phyloP scores from a whole-genome alignment of 2,888 invertebrate species.

The Chloroclystis v-ata region DNA sequence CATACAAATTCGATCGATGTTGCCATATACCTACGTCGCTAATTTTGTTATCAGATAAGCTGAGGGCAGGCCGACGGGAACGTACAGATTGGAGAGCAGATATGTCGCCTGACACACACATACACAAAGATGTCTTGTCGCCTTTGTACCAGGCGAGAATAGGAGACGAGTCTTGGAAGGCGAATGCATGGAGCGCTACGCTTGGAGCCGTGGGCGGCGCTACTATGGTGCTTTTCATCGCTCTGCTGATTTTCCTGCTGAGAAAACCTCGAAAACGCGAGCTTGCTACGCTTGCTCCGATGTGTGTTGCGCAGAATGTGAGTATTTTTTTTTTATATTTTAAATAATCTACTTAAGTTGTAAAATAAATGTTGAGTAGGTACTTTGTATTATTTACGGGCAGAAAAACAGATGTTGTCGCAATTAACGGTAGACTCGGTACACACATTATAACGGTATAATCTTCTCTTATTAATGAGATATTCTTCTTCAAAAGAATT shows the following conservation, averaged over 20 bases:
- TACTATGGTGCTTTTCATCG: constrained; percentile 57
- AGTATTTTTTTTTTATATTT: constrained; percentile 43
- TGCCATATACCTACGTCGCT: constrained; percentile 48
- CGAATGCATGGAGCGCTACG: constrained; percentile 60
- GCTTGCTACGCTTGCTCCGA: constrained; percentile 54
- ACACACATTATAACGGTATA: too few species aligned
- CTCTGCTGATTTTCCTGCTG: constrained; percentile 55
- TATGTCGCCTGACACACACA: constrained; percentile 19
- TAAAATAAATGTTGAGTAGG: neutral
- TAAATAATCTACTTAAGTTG: too few species aligned
- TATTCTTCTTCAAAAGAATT: too few species aligned
- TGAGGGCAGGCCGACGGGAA: constrained; percentile 52
- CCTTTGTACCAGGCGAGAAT: constrained; percentile 43
- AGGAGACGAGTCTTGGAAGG: constrained; percentile 35
- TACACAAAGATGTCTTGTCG: constrained; percentile 10
- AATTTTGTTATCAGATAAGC: constrained; percentile 75
- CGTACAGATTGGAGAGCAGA: constrained; percentile 31
- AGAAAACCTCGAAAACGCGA: constrained; percentile 51
- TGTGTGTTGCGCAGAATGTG: constrained; percentile 63
- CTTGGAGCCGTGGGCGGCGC: constrained; percentile 64
- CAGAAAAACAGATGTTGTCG: too few species aligned
- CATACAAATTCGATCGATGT: constrained; percentile 55
- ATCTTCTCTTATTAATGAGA: too few species aligned
- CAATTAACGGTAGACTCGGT: too few species aligned
- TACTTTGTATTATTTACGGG: too few species aligned